Evolutionary conservation across 2,888 invertebrate species (phyloP), one percentile per base, ranked within the genome.

Genomic region (Dryadula phaetusa): DNA sequence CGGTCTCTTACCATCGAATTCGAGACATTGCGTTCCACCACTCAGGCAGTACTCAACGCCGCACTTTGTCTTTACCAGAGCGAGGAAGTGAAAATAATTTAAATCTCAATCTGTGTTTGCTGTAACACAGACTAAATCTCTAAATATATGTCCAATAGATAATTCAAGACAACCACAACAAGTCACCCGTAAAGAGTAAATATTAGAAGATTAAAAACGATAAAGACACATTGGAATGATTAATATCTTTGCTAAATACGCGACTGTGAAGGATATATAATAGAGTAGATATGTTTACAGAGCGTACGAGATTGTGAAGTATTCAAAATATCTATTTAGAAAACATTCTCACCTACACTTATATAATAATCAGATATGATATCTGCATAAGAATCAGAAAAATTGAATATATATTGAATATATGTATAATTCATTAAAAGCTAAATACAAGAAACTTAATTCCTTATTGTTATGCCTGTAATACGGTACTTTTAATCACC

Each of bases 181-280:
- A 40, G 56, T 40, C 56, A 40, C 22, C 56, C 40, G 16, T 56
- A 40, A 40, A 62, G 3, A 62, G 32, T 34, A 62, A 63, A 66
- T 20, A 32, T 66, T 32, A 54, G 61, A 62, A 47, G 44, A 37
- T 20, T 22, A 60, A 58, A 54, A 54, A 53, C 47, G 61, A 61
- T 47, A 66, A 64, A 81, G 73, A 80, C 76, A 82, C 75, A 83
- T 81, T 91, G 91, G 91, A 91, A 91, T 91, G 91, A 87, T 85
- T 88, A 82, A 78, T 82, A 84, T 83, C 83, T 76, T 85, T 80
- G 82, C 79, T 83, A 81, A 70, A 85, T 78, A 76, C 74, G 77
- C 77, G 83, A 85, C 84, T 87, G 88, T n/a, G 40, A 83, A 83
- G 79, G 82, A 18, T 63, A 61, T 40, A 66, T 53, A 54, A 62